These are phyloP conservation scores for Marmota flaviventris DNA, from an alignment of 2,113 vertebrate genomes.

Conservation along the genomic window DNA sequence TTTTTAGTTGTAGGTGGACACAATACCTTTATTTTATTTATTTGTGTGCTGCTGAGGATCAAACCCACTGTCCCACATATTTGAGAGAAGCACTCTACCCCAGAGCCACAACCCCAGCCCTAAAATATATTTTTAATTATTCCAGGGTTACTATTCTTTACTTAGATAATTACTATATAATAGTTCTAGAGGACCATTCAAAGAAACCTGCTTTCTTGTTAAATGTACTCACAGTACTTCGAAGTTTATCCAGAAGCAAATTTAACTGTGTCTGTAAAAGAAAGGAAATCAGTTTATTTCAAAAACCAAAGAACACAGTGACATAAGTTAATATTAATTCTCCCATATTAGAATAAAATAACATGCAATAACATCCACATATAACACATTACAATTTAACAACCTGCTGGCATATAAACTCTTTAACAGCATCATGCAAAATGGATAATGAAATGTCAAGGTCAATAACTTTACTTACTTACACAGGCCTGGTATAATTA, in stretches of 20 bases:
- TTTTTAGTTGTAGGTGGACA: no score
- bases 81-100: no score
- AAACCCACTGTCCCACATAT: no score
- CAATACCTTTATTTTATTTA: no score
- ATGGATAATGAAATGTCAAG: slow-evolving; percentile 64
- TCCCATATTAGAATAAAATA: slow-evolving; percentile 37
- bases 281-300: slow-evolving; percentile 71
- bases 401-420: slow-evolving; percentile 23
- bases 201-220: neutral
- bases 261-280: slow-evolving; percentile 96
- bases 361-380: slow-evolving; percentile 41
- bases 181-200: neutral
- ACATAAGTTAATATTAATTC: neutral
- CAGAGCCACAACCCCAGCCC: no score
- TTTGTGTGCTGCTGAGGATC: no score
- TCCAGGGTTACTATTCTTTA: slow-evolving; percentile 8
- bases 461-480: slow-evolving; percentile 37
- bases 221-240: slow-evolving; percentile 94
- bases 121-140: slow-evolving; percentile 54
- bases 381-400: neutral
- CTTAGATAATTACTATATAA: neutral
- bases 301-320: slow-evolving; percentile 23
- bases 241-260: slow-evolving; percentile 97
- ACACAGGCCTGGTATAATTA: neutral
- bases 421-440: slow-evolving; percentile 79